Percentiles rank a stretch among this genome's conserved stretches.
phyloP scores from a whole-genome alignment of 2,888 invertebrate genomes.

The Periphyllus acericola region DNA sequence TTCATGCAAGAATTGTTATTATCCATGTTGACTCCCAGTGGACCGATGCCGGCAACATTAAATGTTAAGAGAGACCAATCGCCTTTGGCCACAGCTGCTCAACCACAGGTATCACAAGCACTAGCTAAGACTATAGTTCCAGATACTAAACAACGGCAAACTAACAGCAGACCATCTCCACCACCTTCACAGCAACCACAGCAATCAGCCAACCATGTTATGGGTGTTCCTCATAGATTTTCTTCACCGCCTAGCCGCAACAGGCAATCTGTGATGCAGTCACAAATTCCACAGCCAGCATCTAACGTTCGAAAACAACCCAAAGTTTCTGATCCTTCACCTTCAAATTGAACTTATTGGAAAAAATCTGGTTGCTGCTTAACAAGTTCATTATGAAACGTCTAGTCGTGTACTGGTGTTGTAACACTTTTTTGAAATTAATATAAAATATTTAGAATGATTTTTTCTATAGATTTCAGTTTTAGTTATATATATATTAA shows the following conservation, averaged over 20 bases:
- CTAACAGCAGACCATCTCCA: constrained; percentile 29
- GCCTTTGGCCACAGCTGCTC: constrained; percentile 29
- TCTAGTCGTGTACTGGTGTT: constrained; percentile 61
- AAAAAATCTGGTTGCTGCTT: constrained; percentile 17
- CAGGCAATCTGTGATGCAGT: constrained; percentile 55
- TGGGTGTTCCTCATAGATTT: constrained; percentile 50
- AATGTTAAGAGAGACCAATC: constrained; percentile 44
- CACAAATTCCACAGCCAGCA: constrained; percentile 60
- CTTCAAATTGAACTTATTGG: constrained; percentile 39
- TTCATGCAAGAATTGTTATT: constrained; percentile 79
- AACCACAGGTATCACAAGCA: constrained; percentile 28
- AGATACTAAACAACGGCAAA: constrained; percentile 40
- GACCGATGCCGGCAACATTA: not conserved
- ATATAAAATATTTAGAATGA: constrained; percentile 46
- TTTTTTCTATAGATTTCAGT: constrained; percentile 52
- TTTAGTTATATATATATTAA: constrained; percentile 52
- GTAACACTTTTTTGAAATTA: constrained; percentile 37
- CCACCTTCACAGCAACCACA: constrained; percentile 43
- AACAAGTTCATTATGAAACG: constrained; percentile 51
- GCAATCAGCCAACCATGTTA: constrained; percentile 39
- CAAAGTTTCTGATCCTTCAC: constrained; percentile 52
- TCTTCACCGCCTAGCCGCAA: constrained; percentile 56
- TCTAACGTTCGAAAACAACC: constrained; percentile 55
- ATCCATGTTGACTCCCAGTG: constrained; percentile 69
- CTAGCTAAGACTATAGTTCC: constrained; percentile 31